These are phyloP conservation scores for Acrocephalus scirpaceus DNA, from an alignment of 2,797 vertebrate species.

Conservation along the genomic window DNA sequence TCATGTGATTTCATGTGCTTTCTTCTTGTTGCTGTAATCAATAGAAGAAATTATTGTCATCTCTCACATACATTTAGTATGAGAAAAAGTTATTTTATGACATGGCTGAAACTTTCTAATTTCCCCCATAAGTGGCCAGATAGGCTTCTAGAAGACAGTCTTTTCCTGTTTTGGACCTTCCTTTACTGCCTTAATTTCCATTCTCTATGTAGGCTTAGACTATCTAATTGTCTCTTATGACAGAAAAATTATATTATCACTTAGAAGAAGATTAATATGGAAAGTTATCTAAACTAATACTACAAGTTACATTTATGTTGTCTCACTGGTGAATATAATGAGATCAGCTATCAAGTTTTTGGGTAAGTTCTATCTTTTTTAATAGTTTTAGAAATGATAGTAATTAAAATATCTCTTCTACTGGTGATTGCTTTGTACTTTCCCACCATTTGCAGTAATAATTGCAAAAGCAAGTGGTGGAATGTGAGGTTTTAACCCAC, in stretches of 20 bases:
- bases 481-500: slow-evolving; percentile 71
- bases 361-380: not conserved
- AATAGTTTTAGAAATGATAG: not conserved
- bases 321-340: not conserved
- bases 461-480: slow-evolving; percentile 66
- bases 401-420: slow-evolving; percentile 37
- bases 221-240: not conserved
- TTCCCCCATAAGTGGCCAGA: not conserved
- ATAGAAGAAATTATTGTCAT: not conserved
- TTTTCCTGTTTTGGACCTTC: not conserved
- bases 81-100: not conserved
- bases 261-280: not conserved
- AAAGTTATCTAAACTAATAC: not conserved
- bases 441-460: slow-evolving; percentile 60
- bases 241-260: not conserved
- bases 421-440: slow-evolving; percentile 45
- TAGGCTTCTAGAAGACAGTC: not conserved
- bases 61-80: not conserved
- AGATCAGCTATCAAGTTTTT: not conserved
- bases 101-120: not conserved
- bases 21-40: not conserved
- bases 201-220: not conserved
- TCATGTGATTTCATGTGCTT: not conserved
- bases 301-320: not conserved
- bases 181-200: not conserved